Conservation (phyloP, 2,113 vertebrate genomes). For the Megaleporinus macrocephalus region DNA sequence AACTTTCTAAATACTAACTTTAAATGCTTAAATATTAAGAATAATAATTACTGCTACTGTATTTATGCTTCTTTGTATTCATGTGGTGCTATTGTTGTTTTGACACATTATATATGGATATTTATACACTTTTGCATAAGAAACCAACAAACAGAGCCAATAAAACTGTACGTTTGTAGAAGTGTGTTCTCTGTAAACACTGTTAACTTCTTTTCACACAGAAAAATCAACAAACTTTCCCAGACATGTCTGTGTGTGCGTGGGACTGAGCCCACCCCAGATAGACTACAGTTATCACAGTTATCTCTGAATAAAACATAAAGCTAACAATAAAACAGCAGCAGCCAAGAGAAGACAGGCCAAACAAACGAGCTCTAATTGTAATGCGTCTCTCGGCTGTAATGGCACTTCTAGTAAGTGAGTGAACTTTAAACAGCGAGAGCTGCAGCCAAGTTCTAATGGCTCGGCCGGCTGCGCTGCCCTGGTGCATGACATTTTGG, state of each 20-base stretch:
- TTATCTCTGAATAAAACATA: not conserved
- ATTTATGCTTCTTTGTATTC: too few species aligned
- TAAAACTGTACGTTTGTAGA: too few species aligned
- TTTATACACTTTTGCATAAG: too few species aligned
- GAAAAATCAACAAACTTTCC: too few species aligned
- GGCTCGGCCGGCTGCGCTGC: slow-evolving; percentile 17
- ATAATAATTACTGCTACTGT: too few species aligned
- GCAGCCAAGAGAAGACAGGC: slow-evolving; percentile 1
- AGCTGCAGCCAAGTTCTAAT: slow-evolving; percentile 37
- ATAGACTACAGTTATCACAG: not conserved
- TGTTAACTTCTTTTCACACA: too few species aligned
- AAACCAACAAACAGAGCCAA: too few species aligned
- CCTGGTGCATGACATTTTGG: slow-evolving; percentile 30
- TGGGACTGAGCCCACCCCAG: not conserved
- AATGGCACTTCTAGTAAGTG: not conserved
- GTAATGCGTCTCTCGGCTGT: slow-evolving; percentile 1
- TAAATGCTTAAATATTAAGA: too few species aligned
- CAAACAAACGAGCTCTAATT: not conserved
- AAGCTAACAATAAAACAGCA: not conserved
- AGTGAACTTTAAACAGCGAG: not conserved
- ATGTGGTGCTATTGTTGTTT: too few species aligned
- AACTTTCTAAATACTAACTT: too few species aligned
- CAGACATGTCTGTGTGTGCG: not conserved
- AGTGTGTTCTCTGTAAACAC: too few species aligned
- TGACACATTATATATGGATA: too few species aligned